Conservation (phyloP, 1,140 invertebrate species). For the Aphelinus certus region DNA sequence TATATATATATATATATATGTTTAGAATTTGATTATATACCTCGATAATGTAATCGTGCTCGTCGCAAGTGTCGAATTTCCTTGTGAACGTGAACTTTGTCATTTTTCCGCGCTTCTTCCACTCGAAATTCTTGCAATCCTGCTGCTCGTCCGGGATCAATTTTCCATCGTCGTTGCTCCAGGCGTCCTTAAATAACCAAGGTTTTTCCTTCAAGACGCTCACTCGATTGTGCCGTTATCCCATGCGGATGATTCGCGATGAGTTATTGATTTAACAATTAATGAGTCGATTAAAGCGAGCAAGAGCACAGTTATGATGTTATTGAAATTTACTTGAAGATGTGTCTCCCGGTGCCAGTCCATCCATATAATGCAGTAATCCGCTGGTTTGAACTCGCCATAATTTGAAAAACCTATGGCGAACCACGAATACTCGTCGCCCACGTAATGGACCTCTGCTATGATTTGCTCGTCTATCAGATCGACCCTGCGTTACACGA, state of each 20-base stretch:
- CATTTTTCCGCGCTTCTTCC: slow-evolving; percentile 67
- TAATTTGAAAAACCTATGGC: slow-evolving; percentile 93
- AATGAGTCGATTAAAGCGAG: no score
- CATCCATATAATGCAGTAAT: slow-evolving; percentile 86
- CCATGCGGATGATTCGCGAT: no score
- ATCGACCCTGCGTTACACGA: slow-evolving; percentile 56
- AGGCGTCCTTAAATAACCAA: slow-evolving; percentile 73
- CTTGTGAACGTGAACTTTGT: slow-evolving; percentile 80
- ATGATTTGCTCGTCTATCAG: slow-evolving; percentile 58
- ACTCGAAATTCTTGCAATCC: slow-evolving; percentile 79
- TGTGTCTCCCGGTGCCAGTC: slow-evolving; percentile 72
- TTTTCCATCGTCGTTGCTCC: slow-evolving; percentile 74
- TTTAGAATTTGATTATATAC: slow-evolving; percentile 58
- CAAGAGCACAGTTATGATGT: neutral
- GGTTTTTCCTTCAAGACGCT: no score
- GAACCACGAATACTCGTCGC: slow-evolving; percentile 73
- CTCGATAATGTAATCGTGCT: slow-evolving; percentile 88
- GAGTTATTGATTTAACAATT: no score
- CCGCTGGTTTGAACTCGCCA: slow-evolving; percentile 79
- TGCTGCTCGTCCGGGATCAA: slow-evolving; percentile 79
- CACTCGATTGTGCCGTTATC: no score
- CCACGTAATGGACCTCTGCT: slow-evolving; percentile 67
- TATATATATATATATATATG: no score
- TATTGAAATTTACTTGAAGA: slow-evolving; percentile 70
- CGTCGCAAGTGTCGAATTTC: slow-evolving; percentile 92